phyloP scores from a whole-genome alignment of 2,113 vertebrate genomes.

The Vombatus ursinus region DNA sequence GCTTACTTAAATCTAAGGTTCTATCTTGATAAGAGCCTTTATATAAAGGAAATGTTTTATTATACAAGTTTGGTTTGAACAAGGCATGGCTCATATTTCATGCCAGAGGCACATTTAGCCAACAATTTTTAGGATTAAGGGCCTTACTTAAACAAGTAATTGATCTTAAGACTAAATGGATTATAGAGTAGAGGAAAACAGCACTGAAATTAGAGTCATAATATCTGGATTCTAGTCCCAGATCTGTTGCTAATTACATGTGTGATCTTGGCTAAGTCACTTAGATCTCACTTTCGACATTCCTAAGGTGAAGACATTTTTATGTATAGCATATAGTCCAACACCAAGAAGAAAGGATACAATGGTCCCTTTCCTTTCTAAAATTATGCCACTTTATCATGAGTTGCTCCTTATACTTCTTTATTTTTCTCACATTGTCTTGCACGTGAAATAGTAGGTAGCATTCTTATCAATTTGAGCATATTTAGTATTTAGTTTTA shows the following conservation, averaged over 20 bases:
- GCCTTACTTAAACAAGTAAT: neutral
- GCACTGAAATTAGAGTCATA: neutral
- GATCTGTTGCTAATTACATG: neutral
- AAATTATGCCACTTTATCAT: neutral
- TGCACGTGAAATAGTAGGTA: neutral
- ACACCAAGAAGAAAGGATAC: neutral
- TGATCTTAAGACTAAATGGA: neutral
- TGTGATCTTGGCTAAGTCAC: neutral
- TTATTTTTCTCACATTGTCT: neutral
- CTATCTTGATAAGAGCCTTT: no score
- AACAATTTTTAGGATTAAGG: neutral
- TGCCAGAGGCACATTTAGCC: neutral
- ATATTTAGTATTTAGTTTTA: neutral
- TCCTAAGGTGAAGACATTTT: neutral
- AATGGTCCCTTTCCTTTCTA: neutral
- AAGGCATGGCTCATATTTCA: neutral
- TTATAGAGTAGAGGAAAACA: neutral
- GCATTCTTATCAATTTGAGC: neutral
- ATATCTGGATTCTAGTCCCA: neutral
- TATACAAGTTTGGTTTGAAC: neutral
- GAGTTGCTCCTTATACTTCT: neutral
- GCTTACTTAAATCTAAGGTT: neutral
- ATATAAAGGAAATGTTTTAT: neutral
- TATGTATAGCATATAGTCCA: neutral
- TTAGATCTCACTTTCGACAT: neutral